Base-by-base conservation (phyloP, 35 echinoderm and acorn worm species). In the Heliocidaris erythrogramma region DNA sequence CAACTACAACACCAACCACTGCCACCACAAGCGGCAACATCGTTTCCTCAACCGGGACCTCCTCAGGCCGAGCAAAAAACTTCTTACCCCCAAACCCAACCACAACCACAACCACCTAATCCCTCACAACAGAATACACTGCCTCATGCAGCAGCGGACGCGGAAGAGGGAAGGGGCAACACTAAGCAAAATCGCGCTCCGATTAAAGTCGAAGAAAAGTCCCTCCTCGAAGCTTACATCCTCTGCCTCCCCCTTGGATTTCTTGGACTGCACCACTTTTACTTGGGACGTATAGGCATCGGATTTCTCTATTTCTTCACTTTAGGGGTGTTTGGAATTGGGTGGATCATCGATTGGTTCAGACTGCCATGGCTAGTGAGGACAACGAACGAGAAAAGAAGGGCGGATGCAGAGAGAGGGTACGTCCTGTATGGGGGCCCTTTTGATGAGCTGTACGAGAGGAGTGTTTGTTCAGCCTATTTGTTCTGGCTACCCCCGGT, bases 251-350 rank as follows among this genome's bases (percentile, higher is more conserved):
- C 93, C 30, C 86, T 94, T 2, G 95, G 93, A 13, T 90, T 96
- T 49, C 86, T 96, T 35, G 96, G 96, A 61, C 84, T 95, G 7
- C 96, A 97, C 90, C 96, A 97, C 52, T 97, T 97, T 94, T 97
- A 97, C 86, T 93, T 97, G 5, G 93, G 94, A 24, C 85, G 95
- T 9, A 93, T 92, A 24, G 94, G 94, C 21, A 96, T 97, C 31
- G 96, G 96, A 86, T 60, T 95, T 31, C 35, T 94, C 71, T 97
- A 97, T 65, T 47, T 94, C 29, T 97, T 94, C 60, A 97, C 94
- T 47, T 31, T 94, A 8, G 96, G 96, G 49, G 48, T 97, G 31
- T 84, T 61, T 21, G 94, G 96, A 16, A 59, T 97, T 12, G 96
- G 96, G 7, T 95, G 94, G 96, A 48, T 97, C 49, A 61, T 93